Evolutionary conservation across 2,888 invertebrate species (phyloP), one percentile per base, ranked within the genome.

Genomic region (Mythimna vitellina): DNA sequence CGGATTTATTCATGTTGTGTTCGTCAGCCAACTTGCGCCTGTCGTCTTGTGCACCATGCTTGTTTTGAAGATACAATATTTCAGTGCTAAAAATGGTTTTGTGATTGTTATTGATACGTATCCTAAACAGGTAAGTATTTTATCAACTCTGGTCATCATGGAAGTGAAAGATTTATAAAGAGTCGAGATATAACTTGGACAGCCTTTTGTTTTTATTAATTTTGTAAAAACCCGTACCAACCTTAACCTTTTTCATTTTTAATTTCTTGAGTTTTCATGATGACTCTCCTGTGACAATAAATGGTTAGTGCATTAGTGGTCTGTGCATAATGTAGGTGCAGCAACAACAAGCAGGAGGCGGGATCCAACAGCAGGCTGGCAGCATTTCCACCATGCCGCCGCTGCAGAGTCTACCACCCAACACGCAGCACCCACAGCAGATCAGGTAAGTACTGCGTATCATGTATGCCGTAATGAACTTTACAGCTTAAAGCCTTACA

Each of bases 321-420:
- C 17, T 46, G 46, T 20, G 38, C 38, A 12, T 51, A 46, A 20
- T 57, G 2, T 64, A 94, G 94, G 94, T 95, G 12, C 93, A 93
- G 72, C 94, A 93, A 62, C 94, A 94, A 69, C 94, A 89, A 49
- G 78, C 90, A 0, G 89, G 89, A 0, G 90, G 88, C 0, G 90
- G 92, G 0, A 91, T 94, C 14, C 95, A 95, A 78, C 94, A 94
- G 72, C 96, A 96, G 80, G 92, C 96, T 1, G 97, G 97, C 0
- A 82, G 97, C 96, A 97, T 98, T 71, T 97, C 98, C 3, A 97
- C 97, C 9, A 98, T 98, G 98, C 97, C 98, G 7, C 97, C 98
- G 0, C 94, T 98, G 87, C 98, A 98, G 79, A 97, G 97, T 82
- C 94, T 97, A 14, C 97, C 97, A 12, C 96, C 96, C 0, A 96